Base-by-base conservation (phyloP, 1,140 invertebrate genomes). In the Pseudomyrmex gracilis region DNA sequence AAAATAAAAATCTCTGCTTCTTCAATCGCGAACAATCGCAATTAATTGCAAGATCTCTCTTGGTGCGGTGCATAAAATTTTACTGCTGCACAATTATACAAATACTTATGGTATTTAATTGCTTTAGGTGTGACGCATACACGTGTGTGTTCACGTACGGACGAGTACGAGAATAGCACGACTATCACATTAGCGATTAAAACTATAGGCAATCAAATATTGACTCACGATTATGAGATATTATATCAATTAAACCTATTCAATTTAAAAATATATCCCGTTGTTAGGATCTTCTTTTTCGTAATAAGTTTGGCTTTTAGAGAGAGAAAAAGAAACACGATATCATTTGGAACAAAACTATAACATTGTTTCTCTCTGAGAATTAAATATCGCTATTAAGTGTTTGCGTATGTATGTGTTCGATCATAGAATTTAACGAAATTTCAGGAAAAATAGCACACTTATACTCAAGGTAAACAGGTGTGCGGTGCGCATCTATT, bases 401-500 rank as follows among this genome's bases (percentile, higher is more conserved):
- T 20, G 57, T 70, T 13, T 34, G 2, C 20, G 24, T 47, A 47
- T 64, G 5, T 34, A 5, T 34, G 34, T 34, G 34, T 34, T 15
- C 22, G 2, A 34, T 17, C 15, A n/a, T n/a, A n/a, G 43, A 20
- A 68, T 15, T 13, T 10, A 80, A 80, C 70, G 24, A 15, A 60
- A 60, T 34, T 8, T 80, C 4, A 17, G 15, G 20, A 49, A 70
- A 58, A 20, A 47, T 70, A 47, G 51, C 22, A 58, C 34, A 49
- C 61, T 93, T 89, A 94, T 87, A 93, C 93, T 93, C 93, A 94
- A 82, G 93, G 92, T 90, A 93, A 89, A 78, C 93, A 94, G 87
- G 91, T 90, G 86, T 92, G 93, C 76, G 91, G 90, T 73, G 90
- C 91, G 83, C 92, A 93, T 45, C 89, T 92, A 86, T 92, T 90